Evolutionary conservation across 1,140 invertebrate genomes (phyloP).

Genomic region (Anagrus nilaparvatae): DNA sequence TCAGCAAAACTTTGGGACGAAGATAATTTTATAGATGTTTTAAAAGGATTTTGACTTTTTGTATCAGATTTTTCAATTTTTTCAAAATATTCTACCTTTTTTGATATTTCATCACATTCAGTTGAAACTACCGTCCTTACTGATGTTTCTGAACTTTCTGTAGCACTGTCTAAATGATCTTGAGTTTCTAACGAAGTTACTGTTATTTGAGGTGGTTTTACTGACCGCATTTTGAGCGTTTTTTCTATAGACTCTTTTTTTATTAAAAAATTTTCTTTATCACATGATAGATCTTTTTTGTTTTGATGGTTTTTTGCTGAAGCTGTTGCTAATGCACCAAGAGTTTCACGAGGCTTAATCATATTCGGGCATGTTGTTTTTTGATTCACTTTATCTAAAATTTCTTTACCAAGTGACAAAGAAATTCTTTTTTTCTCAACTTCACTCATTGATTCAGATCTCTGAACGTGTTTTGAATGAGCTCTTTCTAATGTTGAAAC

Average conservation of each 20-base stretch:
- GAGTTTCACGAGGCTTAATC: conserved; percentile 50
- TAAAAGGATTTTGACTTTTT: conserved; percentile 15
- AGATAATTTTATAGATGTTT: conserved; percentile 23
- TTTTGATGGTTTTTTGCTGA: conserved; percentile 28
- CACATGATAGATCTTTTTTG: too few species aligned
- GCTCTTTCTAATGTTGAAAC: conserved; percentile 23
- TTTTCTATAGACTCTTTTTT: conserved; percentile 37
- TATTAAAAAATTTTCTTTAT: conserved; percentile 42
- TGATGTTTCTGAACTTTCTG: conserved; percentile 59
- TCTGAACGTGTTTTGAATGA: conserved; percentile 16
- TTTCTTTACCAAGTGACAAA: conserved; percentile 59
- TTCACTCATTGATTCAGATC: conserved; percentile 38
- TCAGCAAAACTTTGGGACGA: conserved; percentile 62
- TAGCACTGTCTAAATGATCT: conserved; percentile 46
- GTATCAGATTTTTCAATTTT: conserved; percentile 40
- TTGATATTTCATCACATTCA: conserved; percentile 48
- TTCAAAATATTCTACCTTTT: conserved; percentile 73
- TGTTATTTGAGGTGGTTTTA: conserved; percentile 21
- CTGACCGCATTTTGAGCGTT: conserved; percentile 41
- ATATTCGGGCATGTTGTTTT: conserved; percentile 41
- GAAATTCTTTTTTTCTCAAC: conserved; percentile 63
- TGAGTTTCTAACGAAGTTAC: conserved; percentile 25
- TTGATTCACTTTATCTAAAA: conserved; percentile 50
- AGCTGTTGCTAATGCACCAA: conserved; percentile 50
- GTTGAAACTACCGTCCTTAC: conserved; percentile 50